Evolutionary conservation across 64 coral and sea anemone species (phyloP).

Genomic region (Stichodactyla helianthus): DNA sequence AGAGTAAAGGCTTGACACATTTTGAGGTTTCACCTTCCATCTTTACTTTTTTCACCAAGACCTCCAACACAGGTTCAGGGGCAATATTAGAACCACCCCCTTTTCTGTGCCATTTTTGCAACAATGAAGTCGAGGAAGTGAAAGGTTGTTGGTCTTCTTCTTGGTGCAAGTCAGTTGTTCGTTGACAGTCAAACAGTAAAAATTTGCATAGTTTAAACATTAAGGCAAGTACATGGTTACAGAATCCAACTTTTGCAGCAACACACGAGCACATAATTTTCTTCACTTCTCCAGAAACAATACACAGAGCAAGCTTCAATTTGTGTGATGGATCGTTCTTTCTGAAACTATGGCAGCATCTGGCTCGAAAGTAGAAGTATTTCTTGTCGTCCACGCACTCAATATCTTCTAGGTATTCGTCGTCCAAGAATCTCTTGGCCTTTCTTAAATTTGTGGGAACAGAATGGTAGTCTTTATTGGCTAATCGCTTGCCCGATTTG

Average conservation of each 20-base stretch:
- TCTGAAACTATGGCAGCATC: background rate
- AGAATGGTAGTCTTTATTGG: conserved; percentile 31
- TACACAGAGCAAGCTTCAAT: conserved; percentile 7
- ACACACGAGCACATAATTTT: conserved; percentile 27
- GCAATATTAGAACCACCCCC: too few relatives aligned
- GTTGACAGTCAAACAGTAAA: conserved; percentile 11
- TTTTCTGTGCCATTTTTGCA: too few relatives aligned
- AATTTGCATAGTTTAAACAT: conserved; percentile 63
- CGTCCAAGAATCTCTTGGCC: conserved; percentile 30
- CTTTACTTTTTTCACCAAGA: too few relatives aligned
- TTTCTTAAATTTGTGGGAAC: conserved; percentile 46
- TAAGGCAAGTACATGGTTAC: conserved; percentile 35
- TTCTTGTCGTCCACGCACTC: conserved; percentile 20
- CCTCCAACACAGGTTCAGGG: too few relatives aligned
- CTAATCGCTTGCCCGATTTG: conserved; percentile 41
- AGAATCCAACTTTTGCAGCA: conserved; percentile 43
- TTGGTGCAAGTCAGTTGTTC: too few relatives aligned
- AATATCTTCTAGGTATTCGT: background rate
- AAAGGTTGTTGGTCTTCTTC: too few relatives aligned
- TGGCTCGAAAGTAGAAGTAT: conserved; percentile 31
- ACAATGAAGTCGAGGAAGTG: too few relatives aligned
- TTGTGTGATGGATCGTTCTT: conserved; percentile 32
- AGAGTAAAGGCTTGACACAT: conserved; percentile 31
- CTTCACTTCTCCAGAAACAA: background rate
- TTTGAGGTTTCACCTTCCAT: too few relatives aligned